Percentiles rank a stretch among this genome's conserved stretches.
Evolutionary conservation across 2,888 invertebrate genomes (phyloP).

Genomic region (Macaria notata): DNA sequence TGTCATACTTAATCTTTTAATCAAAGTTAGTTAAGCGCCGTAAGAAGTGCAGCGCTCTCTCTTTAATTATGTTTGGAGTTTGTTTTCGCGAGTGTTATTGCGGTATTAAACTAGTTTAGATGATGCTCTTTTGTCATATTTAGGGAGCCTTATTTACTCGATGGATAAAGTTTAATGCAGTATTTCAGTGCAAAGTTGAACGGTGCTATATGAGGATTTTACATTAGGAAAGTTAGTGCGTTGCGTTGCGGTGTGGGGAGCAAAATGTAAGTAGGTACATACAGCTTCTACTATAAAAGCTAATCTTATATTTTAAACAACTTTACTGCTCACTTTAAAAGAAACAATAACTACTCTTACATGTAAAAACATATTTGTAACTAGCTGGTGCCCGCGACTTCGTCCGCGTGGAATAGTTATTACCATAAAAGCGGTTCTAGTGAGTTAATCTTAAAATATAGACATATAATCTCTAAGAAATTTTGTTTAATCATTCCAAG

Average conservation of each 20-base stretch:
- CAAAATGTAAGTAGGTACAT: not conserved
- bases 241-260: not conserved
- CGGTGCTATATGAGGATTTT: not conserved
- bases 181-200: constrained; percentile 6
- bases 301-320: too few species aligned
- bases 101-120: constrained; percentile 55
- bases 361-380: too few species aligned
- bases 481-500: too few species aligned
- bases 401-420: too few species aligned
- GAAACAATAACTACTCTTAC: too few species aligned
- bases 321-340: too few species aligned
- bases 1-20: constrained; percentile 83
- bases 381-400: too few species aligned
- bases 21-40: constrained; percentile 80
- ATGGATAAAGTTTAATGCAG: constrained; percentile 15
- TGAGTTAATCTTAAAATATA: too few species aligned
- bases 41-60: constrained; percentile 76
- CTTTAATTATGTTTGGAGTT: constrained; percentile 70
- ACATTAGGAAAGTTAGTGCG: constrained; percentile 5
- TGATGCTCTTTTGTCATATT: constrained; percentile 37
- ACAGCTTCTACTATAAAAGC: too few species aligned
- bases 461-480: too few species aligned
- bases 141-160: constrained; percentile 8
- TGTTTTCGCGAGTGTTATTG: constrained; percentile 54
- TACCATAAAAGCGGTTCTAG: too few species aligned